These are phyloP conservation scores for Amniataba percoides DNA, from an alignment of 2,797 vertebrate genomes.

Conservation along the genomic window DNA sequence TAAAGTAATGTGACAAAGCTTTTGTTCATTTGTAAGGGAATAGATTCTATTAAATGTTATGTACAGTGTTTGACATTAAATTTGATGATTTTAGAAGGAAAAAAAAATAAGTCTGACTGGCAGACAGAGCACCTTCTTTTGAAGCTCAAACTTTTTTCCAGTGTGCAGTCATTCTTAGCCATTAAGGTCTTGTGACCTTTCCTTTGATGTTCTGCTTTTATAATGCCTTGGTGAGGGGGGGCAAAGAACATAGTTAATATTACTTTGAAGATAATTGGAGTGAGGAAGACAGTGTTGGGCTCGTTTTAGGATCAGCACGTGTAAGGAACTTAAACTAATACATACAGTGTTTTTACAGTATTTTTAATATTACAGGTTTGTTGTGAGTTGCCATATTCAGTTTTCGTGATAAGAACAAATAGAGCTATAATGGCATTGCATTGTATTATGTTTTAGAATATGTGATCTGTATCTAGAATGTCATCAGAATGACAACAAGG, in stretches of 20 bases:
- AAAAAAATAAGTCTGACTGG: slow-evolving; percentile 2
- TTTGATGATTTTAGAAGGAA: neutral
- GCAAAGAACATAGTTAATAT: slow-evolving; percentile 43
- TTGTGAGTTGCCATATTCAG: neutral
- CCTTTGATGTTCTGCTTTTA: slow-evolving; percentile 43
- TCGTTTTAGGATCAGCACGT: slow-evolving; percentile 19
- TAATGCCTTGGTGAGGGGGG: slow-evolving; percentile 11
- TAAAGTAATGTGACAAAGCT: neutral
- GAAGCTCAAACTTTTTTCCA: slow-evolving; percentile 7
- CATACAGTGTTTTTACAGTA: neutral
- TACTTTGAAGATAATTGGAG: slow-evolving; percentile 51
- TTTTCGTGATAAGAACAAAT: neutral
- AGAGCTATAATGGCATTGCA: neutral
- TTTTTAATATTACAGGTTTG: neutral
- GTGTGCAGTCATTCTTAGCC: slow-evolving; percentile 37
- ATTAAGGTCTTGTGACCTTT: slow-evolving; percentile 47
- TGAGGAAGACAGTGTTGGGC: slow-evolving; percentile 3
- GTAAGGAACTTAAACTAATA: neutral
- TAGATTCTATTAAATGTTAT: neutral
- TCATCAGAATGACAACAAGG: too few relatives aligned
- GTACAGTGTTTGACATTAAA: neutral
- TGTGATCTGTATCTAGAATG: neutral
- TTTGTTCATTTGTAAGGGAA: neutral
- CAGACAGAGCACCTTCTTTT: neutral
- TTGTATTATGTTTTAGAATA: neutral